A percentile compares a stretch with the other conserved stretches of the same genome.
These are phyloP conservation scores for Thomomys bottae DNA, from an alignment of 2,113 vertebrate genomes.

Conservation along the genomic window DNA sequence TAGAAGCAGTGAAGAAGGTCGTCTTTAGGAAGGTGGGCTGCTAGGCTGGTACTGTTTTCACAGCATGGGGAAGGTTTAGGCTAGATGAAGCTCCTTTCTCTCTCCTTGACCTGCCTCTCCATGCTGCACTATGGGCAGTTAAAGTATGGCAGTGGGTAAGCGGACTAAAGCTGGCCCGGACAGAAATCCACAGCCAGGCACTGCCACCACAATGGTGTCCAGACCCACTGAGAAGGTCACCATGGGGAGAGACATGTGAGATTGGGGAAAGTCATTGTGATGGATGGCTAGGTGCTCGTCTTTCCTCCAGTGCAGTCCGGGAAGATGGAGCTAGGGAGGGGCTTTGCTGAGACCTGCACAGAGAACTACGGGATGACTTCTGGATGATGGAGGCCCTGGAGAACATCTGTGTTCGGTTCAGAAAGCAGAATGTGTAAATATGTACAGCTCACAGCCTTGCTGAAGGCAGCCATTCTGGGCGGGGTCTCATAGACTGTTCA, in stretches of 20 bases:
- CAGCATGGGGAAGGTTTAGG: background rate
- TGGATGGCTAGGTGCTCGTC: too few species aligned
- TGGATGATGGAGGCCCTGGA: background rate
- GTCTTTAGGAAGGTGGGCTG: background rate
- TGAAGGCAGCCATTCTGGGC: conserved; percentile 72
- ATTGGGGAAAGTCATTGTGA: background rate
- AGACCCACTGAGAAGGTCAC: fast-evolving
- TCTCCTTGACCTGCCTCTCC: too few species aligned
- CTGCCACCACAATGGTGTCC: background rate
- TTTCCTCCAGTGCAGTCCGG: background rate
- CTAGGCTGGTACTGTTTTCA: too few species aligned
- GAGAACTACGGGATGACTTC: background rate
- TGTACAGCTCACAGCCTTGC: background rate
- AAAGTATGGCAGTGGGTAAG: background rate
- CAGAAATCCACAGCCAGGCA: background rate
- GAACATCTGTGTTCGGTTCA: background rate
- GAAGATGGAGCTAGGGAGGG: background rate
- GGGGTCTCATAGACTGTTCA: conserved; percentile 32
- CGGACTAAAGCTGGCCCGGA: background rate
- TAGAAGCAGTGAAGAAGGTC: fast-evolving
- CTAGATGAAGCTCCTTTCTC: background rate
- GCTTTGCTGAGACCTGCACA: background rate
- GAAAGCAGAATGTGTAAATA: conserved; percentile 2
- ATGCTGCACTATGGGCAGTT: background rate
- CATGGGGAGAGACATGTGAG: fast-evolving